phyloP scores from a whole-genome alignment of 2,888 invertebrate species.

The Leptinotarsa tumamoca region DNA sequence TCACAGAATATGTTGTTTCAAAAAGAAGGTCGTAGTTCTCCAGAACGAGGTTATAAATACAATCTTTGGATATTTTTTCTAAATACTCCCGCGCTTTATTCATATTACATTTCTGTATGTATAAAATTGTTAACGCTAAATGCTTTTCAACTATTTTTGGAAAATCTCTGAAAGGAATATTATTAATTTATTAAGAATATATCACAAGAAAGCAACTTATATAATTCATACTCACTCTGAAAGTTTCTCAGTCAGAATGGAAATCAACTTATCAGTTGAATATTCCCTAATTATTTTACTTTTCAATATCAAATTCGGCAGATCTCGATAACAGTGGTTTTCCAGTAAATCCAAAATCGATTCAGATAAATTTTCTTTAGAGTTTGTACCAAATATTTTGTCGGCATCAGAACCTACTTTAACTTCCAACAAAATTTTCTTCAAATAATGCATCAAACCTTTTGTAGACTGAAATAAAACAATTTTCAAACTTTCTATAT shows the following conservation, averaged over 20 bases:
- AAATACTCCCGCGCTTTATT: constrained; percentile 67
- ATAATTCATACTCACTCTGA: constrained; percentile 53
- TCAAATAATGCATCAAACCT: constrained; percentile 64
- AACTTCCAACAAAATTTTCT: constrained; percentile 63
- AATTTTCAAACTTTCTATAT: too few relatives aligned
- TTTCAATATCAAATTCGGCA: constrained; percentile 69
- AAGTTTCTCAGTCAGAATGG: constrained; percentile 62
- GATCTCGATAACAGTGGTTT: constrained; percentile 64
- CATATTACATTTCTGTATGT: constrained; percentile 69
- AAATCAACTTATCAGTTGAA: constrained; percentile 70
- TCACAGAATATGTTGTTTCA: constrained; percentile 64
- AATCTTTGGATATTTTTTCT: constrained; percentile 64
- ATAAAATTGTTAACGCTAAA: constrained; percentile 68
- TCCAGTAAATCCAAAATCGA: constrained; percentile 65
- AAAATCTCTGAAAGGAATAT: constrained; percentile 33
- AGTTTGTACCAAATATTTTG: constrained; percentile 62
- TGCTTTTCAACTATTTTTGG: constrained; percentile 61
- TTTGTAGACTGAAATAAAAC: constrained; percentile 58
- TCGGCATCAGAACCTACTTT: constrained; percentile 67
- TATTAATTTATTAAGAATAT: neutral
- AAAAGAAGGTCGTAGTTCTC: constrained; percentile 69
- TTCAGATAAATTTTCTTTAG: constrained; percentile 64
- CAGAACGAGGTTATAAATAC: constrained; percentile 64
- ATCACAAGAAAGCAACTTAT: neutral
- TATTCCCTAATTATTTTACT: constrained; percentile 70